Evolutionary conservation across 2,797 vertebrate genomes (phyloP).

Genomic region (Morelia viridis): DNA sequence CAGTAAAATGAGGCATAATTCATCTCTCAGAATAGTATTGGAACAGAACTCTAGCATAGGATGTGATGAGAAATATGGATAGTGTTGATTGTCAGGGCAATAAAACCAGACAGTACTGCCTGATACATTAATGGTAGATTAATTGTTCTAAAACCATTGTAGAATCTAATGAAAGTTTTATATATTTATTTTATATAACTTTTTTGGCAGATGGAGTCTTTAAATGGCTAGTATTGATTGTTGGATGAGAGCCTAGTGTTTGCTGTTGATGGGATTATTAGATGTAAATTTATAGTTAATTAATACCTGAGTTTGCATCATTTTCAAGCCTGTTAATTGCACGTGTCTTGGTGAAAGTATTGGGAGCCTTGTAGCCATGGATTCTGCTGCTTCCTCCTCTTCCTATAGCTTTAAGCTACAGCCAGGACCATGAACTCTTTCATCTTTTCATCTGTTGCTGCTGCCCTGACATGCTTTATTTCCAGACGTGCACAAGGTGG

Average conservation of each 20-base stretch:
- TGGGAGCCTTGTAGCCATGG: neutral
- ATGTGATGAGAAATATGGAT: slow-evolving; percentile 14
- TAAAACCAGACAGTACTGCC: slow-evolving; percentile 13
- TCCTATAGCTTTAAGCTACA: neutral
- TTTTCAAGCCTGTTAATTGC: slow-evolving; percentile 66
- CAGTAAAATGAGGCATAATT: neutral
- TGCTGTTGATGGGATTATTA: slow-evolving; percentile 65
- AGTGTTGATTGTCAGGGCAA: slow-evolving; percentile 1
- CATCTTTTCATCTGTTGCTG: neutral
- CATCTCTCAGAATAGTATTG: neutral
- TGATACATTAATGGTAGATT: slow-evolving; percentile 64
- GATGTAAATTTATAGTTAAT: slow-evolving; percentile 64
- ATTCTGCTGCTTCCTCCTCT: neutral
- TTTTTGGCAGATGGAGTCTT: slow-evolving; percentile 68
- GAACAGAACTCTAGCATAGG: slow-evolving; percentile 9
- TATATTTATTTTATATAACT: slow-evolving; percentile 70
- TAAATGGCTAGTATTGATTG: slow-evolving; percentile 67
- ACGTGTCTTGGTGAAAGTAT: neutral
- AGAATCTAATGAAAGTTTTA: slow-evolving; percentile 71
- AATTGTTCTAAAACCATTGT: slow-evolving; percentile 66
- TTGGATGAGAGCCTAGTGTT: slow-evolving; percentile 68
- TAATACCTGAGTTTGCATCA: slow-evolving; percentile 67
- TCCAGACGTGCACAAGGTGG: neutral
- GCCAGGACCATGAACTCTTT: neutral
- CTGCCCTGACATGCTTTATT: neutral